Conservation (phyloP, 2,888 invertebrate genomes). For the Chelonus formosanus region DNA sequence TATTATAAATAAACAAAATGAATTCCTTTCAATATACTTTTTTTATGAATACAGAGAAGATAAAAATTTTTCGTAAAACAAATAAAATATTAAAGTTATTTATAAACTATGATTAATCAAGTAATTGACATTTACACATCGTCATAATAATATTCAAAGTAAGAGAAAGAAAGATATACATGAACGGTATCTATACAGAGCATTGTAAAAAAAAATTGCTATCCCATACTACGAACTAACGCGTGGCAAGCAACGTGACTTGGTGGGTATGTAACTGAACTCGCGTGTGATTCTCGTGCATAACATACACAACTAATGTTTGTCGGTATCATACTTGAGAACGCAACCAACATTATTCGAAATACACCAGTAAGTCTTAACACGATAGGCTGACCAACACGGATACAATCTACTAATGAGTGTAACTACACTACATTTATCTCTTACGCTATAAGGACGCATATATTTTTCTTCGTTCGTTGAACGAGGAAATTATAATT, state of each 20-base stretch:
- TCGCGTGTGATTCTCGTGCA: constrained; percentile 42
- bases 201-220: constrained; percentile 46
- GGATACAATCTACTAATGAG: constrained; percentile 6
- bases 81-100: neutral
- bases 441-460: neutral
- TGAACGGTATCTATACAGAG: neutral
- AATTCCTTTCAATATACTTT: too few relatives aligned
- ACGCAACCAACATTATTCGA: neutral
- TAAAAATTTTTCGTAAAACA: too few relatives aligned
- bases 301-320: constrained; percentile 26
- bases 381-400: neutral
- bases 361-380: neutral
- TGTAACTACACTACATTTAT: neutral
- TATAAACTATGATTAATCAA: neutral
- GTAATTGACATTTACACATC: constrained; percentile 1
- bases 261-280: constrained; percentile 27
- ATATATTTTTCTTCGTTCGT: neutral
- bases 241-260: constrained; percentile 64
- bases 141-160: neutral
- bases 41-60: too few relatives aligned
- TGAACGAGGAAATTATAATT: too few relatives aligned
- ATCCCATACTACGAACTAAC: constrained; percentile 56
- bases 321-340: constrained; percentile 4
- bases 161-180: neutral
- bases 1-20: too few relatives aligned